phyloP scores from a whole-genome alignment of 2,888 invertebrate genomes.

The Catocala fraxini region DNA sequence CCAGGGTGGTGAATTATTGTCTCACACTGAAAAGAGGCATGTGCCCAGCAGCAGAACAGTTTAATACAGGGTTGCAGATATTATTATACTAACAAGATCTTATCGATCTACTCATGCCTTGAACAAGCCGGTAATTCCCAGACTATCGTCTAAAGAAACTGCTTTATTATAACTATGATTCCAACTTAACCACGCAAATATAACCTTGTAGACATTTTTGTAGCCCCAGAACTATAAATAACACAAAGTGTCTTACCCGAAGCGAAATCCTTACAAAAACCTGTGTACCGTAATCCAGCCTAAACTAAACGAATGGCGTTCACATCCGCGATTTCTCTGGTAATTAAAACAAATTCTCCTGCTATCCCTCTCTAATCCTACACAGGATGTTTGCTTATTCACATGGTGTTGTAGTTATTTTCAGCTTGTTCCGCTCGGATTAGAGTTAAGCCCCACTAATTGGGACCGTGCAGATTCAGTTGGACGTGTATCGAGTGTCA shows the following conservation, averaged over 20 bases:
- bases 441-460: conserved; percentile 76
- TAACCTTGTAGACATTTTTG: background rate
- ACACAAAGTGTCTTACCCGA: conserved; percentile 16
- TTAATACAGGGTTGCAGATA: too few species aligned
- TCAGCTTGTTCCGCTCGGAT: conserved; percentile 73
- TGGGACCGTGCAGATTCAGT: conserved; percentile 67
- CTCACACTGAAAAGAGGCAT: too few species aligned
- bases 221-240: conserved; percentile 12
- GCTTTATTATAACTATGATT: too few species aligned
- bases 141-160: too few species aligned
- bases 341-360: conserved; percentile 69
- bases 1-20: too few species aligned
- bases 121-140: too few species aligned
- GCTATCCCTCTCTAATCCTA: conserved; percentile 56
- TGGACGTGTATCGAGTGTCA: conserved; percentile 37
- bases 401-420: conserved; percentile 74
- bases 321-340: conserved; percentile 41
- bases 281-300: conserved; percentile 30
- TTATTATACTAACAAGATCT: too few species aligned
- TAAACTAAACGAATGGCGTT: conserved; percentile 43
- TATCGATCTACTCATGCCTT: too few species aligned
- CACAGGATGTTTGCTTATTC: conserved; percentile 63
- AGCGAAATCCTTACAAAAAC: conserved; percentile 19
- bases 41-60: too few species aligned
- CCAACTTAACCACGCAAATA: too few species aligned